Conservation (phyloP, 2,888 invertebrate species). For the Thecocarcelia acutangulata region DNA sequence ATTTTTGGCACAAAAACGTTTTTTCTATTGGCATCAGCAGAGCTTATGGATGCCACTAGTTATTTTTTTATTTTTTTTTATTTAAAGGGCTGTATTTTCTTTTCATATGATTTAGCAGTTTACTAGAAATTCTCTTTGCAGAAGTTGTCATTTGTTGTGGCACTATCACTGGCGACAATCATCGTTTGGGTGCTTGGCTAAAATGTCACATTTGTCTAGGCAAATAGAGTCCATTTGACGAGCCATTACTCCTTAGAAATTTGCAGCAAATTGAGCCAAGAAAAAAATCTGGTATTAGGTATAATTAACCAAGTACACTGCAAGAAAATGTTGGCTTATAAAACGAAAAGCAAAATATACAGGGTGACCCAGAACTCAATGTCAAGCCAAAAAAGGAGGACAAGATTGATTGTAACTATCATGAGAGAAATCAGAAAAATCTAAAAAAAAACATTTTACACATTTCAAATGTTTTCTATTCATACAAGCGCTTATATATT, state of each 20-base stretch:
- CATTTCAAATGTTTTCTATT: too few species aligned
- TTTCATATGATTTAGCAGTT: slow-evolving; percentile 33
- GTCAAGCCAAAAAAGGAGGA: too few species aligned
- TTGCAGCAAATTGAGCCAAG: slow-evolving; percentile 32
- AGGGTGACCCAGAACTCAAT: too few species aligned
- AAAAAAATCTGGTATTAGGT: slow-evolving; percentile 14
- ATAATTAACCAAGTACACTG: slow-evolving; percentile 39
- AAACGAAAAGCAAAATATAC: too few species aligned
- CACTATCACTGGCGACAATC: slow-evolving; percentile 72
- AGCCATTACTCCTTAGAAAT: slow-evolving; percentile 51
- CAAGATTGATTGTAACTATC: too few species aligned
- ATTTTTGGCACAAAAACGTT: neutral
- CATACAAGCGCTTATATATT: too few species aligned
- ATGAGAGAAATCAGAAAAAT: too few species aligned
- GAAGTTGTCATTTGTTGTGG: slow-evolving; percentile 71
- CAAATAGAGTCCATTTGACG: slow-evolving; percentile 64
- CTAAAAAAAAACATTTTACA: too few species aligned
- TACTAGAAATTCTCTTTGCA: slow-evolving; percentile 58
- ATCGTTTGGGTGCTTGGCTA: slow-evolving; percentile 59
- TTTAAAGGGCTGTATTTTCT: slow-evolving; percentile 20
- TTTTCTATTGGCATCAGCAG: neutral
- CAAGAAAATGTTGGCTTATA: neutral
- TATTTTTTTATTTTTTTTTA: neutral
- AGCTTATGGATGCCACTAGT: slow-evolving; percentile 20
- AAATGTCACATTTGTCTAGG: slow-evolving; percentile 71